phyloP scores from a whole-genome alignment of 1,140 invertebrate species.

The Pseudomyrmex concolor region DNA sequence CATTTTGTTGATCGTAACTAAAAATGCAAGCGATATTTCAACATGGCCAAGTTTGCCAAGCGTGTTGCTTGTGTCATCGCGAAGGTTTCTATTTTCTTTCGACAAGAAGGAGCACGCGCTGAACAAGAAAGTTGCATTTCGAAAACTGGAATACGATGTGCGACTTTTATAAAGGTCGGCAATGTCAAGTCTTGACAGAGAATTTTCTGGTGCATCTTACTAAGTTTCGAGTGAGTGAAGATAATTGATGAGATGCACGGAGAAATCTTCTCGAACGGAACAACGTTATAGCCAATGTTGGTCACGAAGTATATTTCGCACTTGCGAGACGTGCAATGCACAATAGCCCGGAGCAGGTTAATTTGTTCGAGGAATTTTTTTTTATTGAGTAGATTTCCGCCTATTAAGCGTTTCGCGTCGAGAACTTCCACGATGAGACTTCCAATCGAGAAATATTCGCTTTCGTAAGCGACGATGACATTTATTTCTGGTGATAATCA shows the following conservation, averaged over 20 bases:
- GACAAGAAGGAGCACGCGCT: not conserved
- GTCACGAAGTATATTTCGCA: slow-evolving; percentile 6
- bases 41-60: not conserved
- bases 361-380: not conserved
- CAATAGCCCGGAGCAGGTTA: not conserved
- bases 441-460: not conserved
- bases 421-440: not conserved
- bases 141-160: slow-evolving; percentile 27
- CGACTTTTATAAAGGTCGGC: slow-evolving; percentile 11
- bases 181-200: not conserved
- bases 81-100: not conserved
- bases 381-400: not conserved
- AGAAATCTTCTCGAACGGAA: not conserved
- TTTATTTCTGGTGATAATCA: not conserved
- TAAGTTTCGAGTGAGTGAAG: not conserved
- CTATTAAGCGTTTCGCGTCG: slow-evolving; percentile 4
- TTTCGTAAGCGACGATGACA: not conserved
- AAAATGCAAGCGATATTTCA: not conserved
- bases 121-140: not conserved
- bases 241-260: not conserved
- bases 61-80: not conserved
- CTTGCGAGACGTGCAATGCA: not conserved
- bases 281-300: not conserved
- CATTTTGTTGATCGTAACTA: no score
- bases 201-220: not conserved